Evolutionary conservation across 2,113 vertebrate species (phyloP).

Genomic region (Mirounga angustirostris): DNA sequence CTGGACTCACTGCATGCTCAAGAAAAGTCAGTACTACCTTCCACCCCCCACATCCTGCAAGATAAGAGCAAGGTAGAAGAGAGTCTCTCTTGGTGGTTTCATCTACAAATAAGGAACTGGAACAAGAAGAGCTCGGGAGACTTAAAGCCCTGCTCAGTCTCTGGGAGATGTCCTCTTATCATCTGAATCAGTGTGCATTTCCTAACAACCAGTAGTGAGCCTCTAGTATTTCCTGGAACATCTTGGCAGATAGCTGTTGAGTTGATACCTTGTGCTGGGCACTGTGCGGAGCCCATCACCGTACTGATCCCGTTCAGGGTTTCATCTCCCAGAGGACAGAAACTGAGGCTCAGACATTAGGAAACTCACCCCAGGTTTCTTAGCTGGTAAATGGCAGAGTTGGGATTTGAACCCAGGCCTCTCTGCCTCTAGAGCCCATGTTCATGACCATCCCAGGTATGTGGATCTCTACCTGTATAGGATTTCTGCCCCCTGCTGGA

Average conservation of each 20-base stretch:
- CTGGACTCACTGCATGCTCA: not conserved
- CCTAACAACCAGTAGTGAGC: not conserved
- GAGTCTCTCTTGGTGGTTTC: not conserved
- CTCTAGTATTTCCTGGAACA: not conserved
- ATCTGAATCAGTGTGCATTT: not conserved
- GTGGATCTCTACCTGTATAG: not conserved
- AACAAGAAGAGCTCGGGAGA: not conserved
- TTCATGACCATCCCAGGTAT: not conserved
- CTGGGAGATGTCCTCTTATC: not conserved
- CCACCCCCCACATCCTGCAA: not conserved
- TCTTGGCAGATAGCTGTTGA: not conserved
- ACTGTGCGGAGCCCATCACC: not conserved
- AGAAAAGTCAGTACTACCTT: not conserved
- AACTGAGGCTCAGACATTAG: not conserved
- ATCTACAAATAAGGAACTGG: not conserved
- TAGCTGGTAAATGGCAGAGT: not conserved
- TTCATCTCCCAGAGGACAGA: not conserved
- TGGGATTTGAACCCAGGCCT: not conserved
- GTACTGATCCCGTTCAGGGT: not conserved
- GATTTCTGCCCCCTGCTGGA: not conserved
- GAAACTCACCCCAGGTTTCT: not conserved
- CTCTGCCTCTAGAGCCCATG: not conserved
- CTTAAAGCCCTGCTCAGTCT: not conserved
- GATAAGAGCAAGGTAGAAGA: not conserved
- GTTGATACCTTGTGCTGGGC: accelerated